Conservation (phyloP, 1,140 invertebrate species). For the Coboldia fuscipes region DNA sequence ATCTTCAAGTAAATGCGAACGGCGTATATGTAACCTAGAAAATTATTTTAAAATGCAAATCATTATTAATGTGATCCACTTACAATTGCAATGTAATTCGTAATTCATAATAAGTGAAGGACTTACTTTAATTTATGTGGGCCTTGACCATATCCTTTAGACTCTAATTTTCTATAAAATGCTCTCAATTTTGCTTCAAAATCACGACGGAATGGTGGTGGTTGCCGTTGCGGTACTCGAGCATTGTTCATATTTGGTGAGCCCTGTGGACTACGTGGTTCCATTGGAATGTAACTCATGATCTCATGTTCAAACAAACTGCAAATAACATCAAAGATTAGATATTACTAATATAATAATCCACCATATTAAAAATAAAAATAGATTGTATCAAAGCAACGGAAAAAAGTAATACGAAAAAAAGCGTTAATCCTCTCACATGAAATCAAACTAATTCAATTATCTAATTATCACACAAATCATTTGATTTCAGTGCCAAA, state of each 20-base stretch:
- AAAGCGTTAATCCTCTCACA: too few species aligned
- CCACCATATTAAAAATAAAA: too few species aligned
- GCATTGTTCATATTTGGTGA: conserved; percentile 30
- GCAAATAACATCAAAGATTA: conserved; percentile 24
- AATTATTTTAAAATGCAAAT: conserved; percentile 3
- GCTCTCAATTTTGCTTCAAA: conserved; percentile 89
- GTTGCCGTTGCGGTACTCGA: conserved; percentile 54
- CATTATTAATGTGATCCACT: neutral
- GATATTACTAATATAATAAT: too few species aligned
- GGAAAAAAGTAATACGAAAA: too few species aligned
- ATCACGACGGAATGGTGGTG: conserved; percentile 73
- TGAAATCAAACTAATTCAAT: too few species aligned
- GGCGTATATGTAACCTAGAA: conserved; percentile 67
- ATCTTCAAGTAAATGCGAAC: conserved; percentile 86
- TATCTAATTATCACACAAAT: too few species aligned
- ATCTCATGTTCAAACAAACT: conserved; percentile 96
- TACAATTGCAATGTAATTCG: neutral
- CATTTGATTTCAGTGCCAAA: too few species aligned
- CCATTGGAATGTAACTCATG: conserved; percentile 85
- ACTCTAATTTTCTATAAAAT: conserved; percentile 88
- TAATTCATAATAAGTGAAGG: neutral
- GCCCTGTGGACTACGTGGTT: conserved; percentile 27
- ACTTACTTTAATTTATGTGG: conserved; percentile 87
- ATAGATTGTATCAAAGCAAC: too few species aligned
- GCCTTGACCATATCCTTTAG: conserved; percentile 90